These are phyloP conservation scores for Turritopsis dohrnii DNA, from an alignment of 30 jellyfish, hydroid and myxozoan species.

Conservation along the genomic window DNA sequence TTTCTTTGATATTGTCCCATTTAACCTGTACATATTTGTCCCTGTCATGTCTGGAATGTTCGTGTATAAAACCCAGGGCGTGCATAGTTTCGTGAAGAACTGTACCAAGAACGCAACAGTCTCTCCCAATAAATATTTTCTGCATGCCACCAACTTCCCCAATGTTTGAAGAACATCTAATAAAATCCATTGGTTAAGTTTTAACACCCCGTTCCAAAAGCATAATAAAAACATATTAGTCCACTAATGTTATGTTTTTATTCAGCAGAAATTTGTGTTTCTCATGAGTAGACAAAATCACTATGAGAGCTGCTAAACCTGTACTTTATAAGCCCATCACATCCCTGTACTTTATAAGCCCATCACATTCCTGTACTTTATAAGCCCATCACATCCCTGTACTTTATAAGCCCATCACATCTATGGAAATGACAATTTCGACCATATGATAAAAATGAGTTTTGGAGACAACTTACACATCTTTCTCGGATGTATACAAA, in stretches of 20 bases:
- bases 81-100: conserved; percentile 45
- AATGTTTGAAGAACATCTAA: conserved; percentile 41
- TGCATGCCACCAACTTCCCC: conserved; percentile 42
- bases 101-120: conserved; percentile 50
- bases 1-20: conserved; percentile 30
- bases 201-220: background rate
- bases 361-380: too few relatives aligned
- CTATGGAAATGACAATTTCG: too few relatives aligned
- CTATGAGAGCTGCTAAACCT: too few relatives aligned
- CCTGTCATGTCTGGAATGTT: conserved; percentile 51
- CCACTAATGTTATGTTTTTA: too few relatives aligned
- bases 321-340: too few relatives aligned
- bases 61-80: conserved; percentile 47
- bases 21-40: conserved; percentile 19
- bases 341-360: too few relatives aligned
- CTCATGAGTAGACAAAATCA: too few relatives aligned
- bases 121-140: conserved; percentile 20
- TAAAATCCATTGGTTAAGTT: background rate
- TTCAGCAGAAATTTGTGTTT: too few relatives aligned
- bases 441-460: too few relatives aligned
- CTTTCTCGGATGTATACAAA: conserved; percentile 27
- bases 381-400: too few relatives aligned
- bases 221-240: too few relatives aligned
- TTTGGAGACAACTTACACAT: conserved; percentile 30
- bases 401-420: too few relatives aligned